Evolutionary conservation across 2,888 invertebrate species (phyloP), one percentile per base, ranked within the genome.

Genomic region (Syrphus vitripennis): DNA sequence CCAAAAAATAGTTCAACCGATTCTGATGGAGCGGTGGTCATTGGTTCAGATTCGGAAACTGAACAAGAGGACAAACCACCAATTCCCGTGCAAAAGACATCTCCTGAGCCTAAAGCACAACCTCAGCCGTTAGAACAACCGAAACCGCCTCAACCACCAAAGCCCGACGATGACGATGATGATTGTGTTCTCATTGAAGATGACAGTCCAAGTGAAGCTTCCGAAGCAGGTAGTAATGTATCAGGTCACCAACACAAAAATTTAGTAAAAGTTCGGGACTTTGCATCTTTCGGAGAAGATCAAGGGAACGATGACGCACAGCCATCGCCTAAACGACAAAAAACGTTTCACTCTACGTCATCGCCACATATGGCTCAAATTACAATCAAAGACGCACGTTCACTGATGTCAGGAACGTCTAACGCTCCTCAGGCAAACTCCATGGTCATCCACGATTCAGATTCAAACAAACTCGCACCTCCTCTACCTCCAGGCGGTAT

Each of bases 401-500:
- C 91, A 2, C 87, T 92, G 3, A 90, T 91, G 90, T 89, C 90
- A 29, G 42, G 53, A 12, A 53, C 26, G 10, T 5, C 61, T 3
- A 78, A 59, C 24, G n/a, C 16, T 42, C 61, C 88, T 3, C 50
- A 89, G 31, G 95, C 97, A 91, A 95, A 96, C 0, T 96, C 96
- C 7, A 93, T 96, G 88, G 96, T 96, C 37, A 96, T 97, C 65
- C 96, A 97, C 88, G 96, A 97, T 90, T 96, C 96, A 29, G 86
- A 82, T 16, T 31, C 71, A 2, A 83, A 75, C 26, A 87, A 83
- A 80, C 65, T 74, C 14, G 80, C 72, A 45, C 69, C 79, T 40
- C 40, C 75, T 42, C 74, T 78, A 14, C 90, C 94, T 78, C 94
- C 93, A 12, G 92, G 94, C 89, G 93, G 93, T 65, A 93, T 96